Conservation (phyloP, 2,888 invertebrate species). For the Papilio elwesi region DNA sequence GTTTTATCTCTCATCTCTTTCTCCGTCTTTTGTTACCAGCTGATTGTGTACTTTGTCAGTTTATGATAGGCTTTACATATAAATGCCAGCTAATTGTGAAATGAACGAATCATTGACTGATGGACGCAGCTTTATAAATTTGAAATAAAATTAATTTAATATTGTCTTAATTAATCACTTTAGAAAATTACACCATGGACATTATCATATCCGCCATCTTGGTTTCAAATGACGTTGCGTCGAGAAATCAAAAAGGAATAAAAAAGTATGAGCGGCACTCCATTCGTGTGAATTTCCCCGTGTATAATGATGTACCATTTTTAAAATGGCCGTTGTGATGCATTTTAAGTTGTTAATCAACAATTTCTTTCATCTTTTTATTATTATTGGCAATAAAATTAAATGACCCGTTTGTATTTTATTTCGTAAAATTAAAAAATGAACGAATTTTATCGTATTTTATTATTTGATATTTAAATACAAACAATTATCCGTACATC, state of each 20-base stretch:
- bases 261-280: conserved; percentile 21
- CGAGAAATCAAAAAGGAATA: conserved; percentile 31
- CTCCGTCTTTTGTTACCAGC: too few species aligned
- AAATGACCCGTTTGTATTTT: conserved; percentile 3
- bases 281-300: conserved; percentile 18
- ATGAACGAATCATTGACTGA: not conserved
- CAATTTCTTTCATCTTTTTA: conserved; percentile 14
- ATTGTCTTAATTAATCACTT: conserved; percentile 13
- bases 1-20: too few species aligned
- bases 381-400: conserved; percentile 14
- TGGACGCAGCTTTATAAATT: not conserved
- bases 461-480: not conserved
- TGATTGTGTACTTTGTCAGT: too few species aligned
- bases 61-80: too few species aligned
- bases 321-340: not conserved
- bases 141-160: not conserved
- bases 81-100: too few species aligned
- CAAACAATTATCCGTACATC: too few species aligned
- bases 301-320: not conserved
- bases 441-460: not conserved
- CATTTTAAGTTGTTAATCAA: conserved; percentile 16
- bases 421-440: not conserved
- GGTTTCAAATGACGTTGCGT: conserved; percentile 35
- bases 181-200: not conserved
- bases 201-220: conserved; percentile 46